Evolutionary conservation across 2,888 invertebrate genomes (phyloP).

Genomic region (Metopia argyrocephala): DNA sequence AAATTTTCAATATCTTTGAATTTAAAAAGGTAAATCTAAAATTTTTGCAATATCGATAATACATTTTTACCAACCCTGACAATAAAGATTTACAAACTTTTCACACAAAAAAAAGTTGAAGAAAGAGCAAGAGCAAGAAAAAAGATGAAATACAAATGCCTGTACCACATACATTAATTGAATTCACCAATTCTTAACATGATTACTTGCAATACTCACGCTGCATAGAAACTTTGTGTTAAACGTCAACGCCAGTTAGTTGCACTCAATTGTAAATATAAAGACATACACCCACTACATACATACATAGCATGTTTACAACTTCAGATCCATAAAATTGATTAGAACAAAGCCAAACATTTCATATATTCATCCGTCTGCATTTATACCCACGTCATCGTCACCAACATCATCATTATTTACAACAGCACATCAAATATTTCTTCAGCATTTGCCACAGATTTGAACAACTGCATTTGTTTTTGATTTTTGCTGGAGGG

Average conservation of each 20-base stretch:
- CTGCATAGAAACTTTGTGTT: slow-evolving; percentile 51
- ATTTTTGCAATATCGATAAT: background rate
- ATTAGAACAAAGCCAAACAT: background rate
- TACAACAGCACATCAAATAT: slow-evolving; percentile 57
- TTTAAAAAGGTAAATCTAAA: background rate
- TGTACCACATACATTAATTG: slow-evolving; percentile 48
- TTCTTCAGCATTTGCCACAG: slow-evolving; percentile 43
- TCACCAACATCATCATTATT: slow-evolving; percentile 51
- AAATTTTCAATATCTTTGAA: too few species aligned
- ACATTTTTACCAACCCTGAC: slow-evolving; percentile 25
- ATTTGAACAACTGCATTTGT: slow-evolving; percentile 36
- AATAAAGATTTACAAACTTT: background rate
- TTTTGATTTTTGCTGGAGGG: slow-evolving; percentile 10
- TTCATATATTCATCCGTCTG: slow-evolving; percentile 22
- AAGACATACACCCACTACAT: background rate
- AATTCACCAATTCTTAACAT: slow-evolving; percentile 45
- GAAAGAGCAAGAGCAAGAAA: background rate
- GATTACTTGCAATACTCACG: slow-evolving; percentile 30
- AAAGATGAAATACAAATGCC: slow-evolving; percentile 8
- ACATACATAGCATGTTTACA: background rate
- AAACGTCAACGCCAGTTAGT: slow-evolving; percentile 53
- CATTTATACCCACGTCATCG: slow-evolving; percentile 5
- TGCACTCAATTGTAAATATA: slow-evolving; percentile 6
- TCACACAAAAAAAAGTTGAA: background rate
- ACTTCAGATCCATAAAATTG: background rate